Base-by-base conservation (phyloP, 1,140 invertebrate species). In the Solenopsis invicta region DNA sequence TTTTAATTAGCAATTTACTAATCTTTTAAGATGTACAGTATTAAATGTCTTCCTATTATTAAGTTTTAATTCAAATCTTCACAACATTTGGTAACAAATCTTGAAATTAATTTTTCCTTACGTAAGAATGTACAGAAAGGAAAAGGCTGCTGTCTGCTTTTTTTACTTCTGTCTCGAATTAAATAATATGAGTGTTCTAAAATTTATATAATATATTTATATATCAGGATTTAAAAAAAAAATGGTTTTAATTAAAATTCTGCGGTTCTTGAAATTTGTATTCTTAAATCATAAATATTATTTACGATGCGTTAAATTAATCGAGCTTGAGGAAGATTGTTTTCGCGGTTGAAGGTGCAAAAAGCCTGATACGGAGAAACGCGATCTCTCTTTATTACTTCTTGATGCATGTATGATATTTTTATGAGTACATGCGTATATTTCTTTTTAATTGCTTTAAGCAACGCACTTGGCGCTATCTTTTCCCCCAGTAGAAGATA, bases 371-470 rank as follows among this genome's bases (percentile, higher is more conserved):
- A 52, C n/a, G n/a, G 13, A 75, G 71, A 10, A 52, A 52, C 8
- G 13, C 24, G n/a, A 56, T 54, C n/a, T 75, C 5, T 6, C 29
- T 21, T 75, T 75, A 52, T 75, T 10, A 56, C 2, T 59, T 9
- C 21, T 21, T 37, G 37, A 12, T 37, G n/a, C 13, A 59, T 24
- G 0, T 37, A 24, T 37, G 34, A 13, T 75, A 52, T 54, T 12
- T 56, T 75, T 54, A 37, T 18, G 72, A 75, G 50, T 29, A 21
- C 6, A 8, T 59, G 52, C 34, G 29, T 29, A 4, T 56, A 16
- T 75, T 12, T 41, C 13, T 41, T 41, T 75, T 21, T 74, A 52
- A 74, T 52, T 74, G 56, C 34, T 54, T 41, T 56, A n/a, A 75
- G 18, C 29, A 41, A 41, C 37, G 37, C 37, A n/a, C 10, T 34